phyloP scores from a whole-genome alignment of 1,140 invertebrate species.

The Drosophila kohkoa region DNA sequence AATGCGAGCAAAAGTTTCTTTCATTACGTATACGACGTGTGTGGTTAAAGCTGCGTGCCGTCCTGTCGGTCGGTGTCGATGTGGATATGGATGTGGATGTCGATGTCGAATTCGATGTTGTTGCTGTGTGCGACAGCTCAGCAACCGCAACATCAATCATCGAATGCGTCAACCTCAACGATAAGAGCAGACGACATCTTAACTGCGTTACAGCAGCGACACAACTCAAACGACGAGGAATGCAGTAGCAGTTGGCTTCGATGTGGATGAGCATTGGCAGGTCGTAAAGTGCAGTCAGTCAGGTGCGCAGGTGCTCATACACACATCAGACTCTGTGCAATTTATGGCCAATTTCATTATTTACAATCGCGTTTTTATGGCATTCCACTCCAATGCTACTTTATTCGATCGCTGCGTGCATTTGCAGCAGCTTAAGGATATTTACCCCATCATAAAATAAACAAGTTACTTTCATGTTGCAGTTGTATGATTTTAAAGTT shows the following conservation, averaged over 20 bases:
- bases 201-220: slow-evolving; percentile 11
- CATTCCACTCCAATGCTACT: slow-evolving; percentile 32
- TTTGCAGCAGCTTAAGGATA: slow-evolving; percentile 19
- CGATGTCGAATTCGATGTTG: not conserved
- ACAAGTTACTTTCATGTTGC: not conserved
- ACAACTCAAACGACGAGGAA: not conserved
- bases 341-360: slow-evolving; percentile 76
- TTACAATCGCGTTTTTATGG: slow-evolving; percentile 66
- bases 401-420: slow-evolving; percentile 26
- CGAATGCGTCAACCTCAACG: slow-evolving; percentile 34
- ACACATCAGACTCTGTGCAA: slow-evolving; percentile 40
- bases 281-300: slow-evolving; percentile 68
- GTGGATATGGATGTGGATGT: not conserved
- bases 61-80: not conserved
- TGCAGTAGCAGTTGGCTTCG: not conserved
- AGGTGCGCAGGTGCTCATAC: slow-evolving; percentile 27
- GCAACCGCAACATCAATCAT: slow-evolving; percentile 53
- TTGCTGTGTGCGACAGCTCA: slow-evolving; percentile 17
- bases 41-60: slow-evolving; percentile 1
- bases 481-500: not conserved
- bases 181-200: slow-evolving; percentile 34
- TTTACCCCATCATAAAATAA: not conserved
- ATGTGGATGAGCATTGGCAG: slow-evolving; percentile 55
- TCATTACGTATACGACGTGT: slow-evolving; percentile 54
- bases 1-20: slow-evolving; percentile 26